phyloP scores from a whole-genome alignment of 2,888 invertebrate species.

The Dugesia japonica region DNA sequence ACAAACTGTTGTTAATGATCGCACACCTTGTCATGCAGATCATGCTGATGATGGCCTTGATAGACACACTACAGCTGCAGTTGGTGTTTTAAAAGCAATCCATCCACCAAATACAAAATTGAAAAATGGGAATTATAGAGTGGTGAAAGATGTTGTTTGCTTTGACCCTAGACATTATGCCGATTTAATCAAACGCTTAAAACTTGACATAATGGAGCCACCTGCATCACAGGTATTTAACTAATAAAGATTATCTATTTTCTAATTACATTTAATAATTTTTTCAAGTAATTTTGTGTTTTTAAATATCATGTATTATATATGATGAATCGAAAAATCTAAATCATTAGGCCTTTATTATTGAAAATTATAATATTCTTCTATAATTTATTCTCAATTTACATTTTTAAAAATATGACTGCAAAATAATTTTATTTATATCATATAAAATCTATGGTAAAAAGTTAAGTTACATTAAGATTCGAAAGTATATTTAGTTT shows the following conservation, averaged over 20 bases:
- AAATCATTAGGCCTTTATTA: no score
- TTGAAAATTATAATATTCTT: no score
- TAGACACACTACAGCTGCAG: conserved; percentile 84
- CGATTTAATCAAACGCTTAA: conserved; percentile 70
- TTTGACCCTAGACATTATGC: conserved; percentile 85
- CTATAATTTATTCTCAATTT: no score
- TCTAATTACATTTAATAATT: no score
- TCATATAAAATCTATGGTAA: no score
- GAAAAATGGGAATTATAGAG: conserved; percentile 49
- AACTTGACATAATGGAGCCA: conserved; percentile 86
- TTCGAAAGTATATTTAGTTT: no score
- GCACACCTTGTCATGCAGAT: conserved; percentile 91
- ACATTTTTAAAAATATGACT: no score
- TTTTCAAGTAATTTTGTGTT: no score
- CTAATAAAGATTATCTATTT: neutral
- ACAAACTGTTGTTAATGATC: conserved; percentile 85
- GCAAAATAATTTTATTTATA: no score
- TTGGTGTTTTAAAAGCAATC: conserved; percentile 82
- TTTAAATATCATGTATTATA: no score
- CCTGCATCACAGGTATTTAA: conserved; percentile 70
- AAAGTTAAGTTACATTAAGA: no score
- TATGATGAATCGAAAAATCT: no score
- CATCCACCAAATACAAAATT: conserved; percentile 62
- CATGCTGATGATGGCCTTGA: conserved; percentile 95
- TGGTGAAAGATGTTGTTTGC: conserved; percentile 92